Evolutionary conservation across 1,140 invertebrate species (phyloP).

Genomic region (Heliothis subflexa): DNA sequence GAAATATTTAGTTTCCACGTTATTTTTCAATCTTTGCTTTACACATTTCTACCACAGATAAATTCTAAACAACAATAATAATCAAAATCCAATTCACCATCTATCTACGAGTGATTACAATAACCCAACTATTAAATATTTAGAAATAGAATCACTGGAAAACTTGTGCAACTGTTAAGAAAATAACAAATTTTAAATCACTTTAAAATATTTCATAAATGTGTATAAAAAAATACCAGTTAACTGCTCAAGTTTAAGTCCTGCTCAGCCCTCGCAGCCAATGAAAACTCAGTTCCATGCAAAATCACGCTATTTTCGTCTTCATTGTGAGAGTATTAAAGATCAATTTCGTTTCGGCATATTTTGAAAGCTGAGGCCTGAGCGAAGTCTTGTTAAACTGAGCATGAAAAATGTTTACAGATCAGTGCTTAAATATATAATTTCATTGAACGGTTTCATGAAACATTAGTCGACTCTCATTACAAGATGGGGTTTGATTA

Average conservation of each 20-base stretch:
- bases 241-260: neutral
- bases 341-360: too few relatives aligned
- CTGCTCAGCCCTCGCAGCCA: too few relatives aligned
- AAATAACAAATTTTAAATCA: neutral
- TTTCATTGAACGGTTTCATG: too few relatives aligned
- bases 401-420: too few relatives aligned
- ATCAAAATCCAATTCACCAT: neutral
- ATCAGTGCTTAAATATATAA: too few relatives aligned
- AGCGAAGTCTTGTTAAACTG: too few relatives aligned
- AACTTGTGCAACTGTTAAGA: neutral
- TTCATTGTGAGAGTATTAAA: too few relatives aligned
- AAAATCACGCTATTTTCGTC: too few relatives aligned
- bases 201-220: neutral
- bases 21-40: neutral
- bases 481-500: too few relatives aligned
- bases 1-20: neutral
- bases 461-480: too few relatives aligned
- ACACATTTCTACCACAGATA: neutral
- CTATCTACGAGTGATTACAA: neutral
- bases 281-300: too few relatives aligned
- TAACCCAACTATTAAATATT: neutral
- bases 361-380: too few relatives aligned
- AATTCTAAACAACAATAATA: constrained; percentile 6
- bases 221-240: neutral
- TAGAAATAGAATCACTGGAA: constrained; percentile 29